Conservation (phyloP, 2,113 vertebrate species). For the Aramus guarauna region DNA sequence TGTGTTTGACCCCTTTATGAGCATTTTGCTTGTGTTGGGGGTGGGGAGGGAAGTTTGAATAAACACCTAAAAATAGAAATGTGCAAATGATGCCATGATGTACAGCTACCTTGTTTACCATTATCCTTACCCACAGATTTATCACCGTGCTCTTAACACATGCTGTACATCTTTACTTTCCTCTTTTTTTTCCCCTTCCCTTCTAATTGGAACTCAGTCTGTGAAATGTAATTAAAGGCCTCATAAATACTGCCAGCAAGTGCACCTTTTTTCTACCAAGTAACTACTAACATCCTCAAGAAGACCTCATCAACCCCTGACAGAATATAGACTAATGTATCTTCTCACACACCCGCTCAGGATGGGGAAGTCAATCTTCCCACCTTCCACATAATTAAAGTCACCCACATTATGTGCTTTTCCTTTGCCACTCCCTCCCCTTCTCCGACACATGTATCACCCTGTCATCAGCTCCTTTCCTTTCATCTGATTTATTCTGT, state of each 20-base stretch:
- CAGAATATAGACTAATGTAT: slow-evolving; percentile 17
- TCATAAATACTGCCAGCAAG: slow-evolving; percentile 60
- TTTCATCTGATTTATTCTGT: slow-evolving; percentile 25
- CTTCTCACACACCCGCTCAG: background rate
- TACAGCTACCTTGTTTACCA: background rate
- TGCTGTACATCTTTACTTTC: background rate
- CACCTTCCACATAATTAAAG: slow-evolving; percentile 48
- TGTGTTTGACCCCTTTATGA: background rate
- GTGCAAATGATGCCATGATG: background rate
- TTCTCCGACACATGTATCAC: background rate
- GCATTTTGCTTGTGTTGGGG: background rate
- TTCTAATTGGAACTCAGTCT: slow-evolving; percentile 56
- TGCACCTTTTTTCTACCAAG: slow-evolving; percentile 15
- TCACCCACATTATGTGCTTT: background rate
- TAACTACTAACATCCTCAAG: slow-evolving; percentile 40
- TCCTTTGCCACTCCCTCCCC: background rate
- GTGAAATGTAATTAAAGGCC: slow-evolving; percentile 56
- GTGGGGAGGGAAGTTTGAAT: background rate
- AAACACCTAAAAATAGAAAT: background rate
- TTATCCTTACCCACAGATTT: background rate
- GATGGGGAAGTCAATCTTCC: slow-evolving; percentile 35
- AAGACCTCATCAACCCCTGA: slow-evolving; percentile 47
- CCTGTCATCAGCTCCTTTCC: background rate
- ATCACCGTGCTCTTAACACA: background rate
- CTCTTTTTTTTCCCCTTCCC: background rate